These are phyloP conservation scores for Eumaeus atala DNA, from an alignment of 1,140 invertebrate species.

Conservation along the genomic window DNA sequence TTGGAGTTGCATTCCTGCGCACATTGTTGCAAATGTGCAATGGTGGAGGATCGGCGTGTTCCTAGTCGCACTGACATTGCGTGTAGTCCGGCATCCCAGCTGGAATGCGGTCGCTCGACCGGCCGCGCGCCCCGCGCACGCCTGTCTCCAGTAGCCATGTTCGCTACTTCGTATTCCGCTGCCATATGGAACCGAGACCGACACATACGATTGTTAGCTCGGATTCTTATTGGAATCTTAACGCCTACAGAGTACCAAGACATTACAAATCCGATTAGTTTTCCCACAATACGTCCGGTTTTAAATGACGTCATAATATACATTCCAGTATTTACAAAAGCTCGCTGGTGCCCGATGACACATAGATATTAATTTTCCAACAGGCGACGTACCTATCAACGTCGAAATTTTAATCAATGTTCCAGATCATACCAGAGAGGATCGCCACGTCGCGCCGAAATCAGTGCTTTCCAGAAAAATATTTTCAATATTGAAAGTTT, in stretches of 20 bases:
- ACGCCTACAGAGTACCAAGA: not conserved
- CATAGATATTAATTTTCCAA: not conserved
- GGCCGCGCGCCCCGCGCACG: constrained; percentile 60
- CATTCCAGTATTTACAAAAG: constrained; percentile 18
- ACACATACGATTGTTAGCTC: constrained; percentile 51
- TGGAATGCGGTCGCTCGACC: constrained; percentile 69
- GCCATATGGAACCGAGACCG: constrained; percentile 67
- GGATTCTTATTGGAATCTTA: constrained; percentile 11
- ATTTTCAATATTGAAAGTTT: constrained; percentile 45
- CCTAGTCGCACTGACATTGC: constrained; percentile 67
- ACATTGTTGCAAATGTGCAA: constrained; percentile 57
- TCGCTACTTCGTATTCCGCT: constrained; percentile 59
- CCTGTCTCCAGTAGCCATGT: constrained; percentile 60
- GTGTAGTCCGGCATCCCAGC: constrained; percentile 68
- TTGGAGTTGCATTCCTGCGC: constrained; percentile 25
- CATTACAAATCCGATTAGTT: constrained; percentile 15
- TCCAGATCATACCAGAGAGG: constrained; percentile 43
- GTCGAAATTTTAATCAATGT: constrained; percentile 26
- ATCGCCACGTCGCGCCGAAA: constrained; percentile 56
- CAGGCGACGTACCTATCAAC: constrained; percentile 14
- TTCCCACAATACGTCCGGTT: constrained; percentile 28
- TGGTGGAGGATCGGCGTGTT: constrained; percentile 37
- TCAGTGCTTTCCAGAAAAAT: constrained; percentile 35
- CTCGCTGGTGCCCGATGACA: constrained; percentile 5
- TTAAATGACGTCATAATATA: constrained; percentile 33